A percentile compares a stretch with the other conserved stretches of the same genome.
These are phyloP conservation scores for Danio albolineatus DNA, from an alignment of 2,797 vertebrate species.

Conservation along the genomic window DNA sequence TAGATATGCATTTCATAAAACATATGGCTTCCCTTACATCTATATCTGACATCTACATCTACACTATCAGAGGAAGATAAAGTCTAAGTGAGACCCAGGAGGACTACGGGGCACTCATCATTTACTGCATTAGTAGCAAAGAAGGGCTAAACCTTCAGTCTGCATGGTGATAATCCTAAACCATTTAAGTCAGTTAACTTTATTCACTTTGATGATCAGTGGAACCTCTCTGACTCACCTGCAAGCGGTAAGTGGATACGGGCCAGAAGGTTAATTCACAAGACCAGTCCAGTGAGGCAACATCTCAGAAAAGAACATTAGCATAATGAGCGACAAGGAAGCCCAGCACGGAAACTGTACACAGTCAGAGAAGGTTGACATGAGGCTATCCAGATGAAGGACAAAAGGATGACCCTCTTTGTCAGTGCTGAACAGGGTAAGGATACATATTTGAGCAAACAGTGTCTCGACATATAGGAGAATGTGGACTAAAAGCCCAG, in stretches of 20 bases:
- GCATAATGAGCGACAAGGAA: neutral
- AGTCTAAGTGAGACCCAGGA: neutral
- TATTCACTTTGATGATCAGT: conserved; percentile 17
- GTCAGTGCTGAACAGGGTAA: too few relatives aligned
- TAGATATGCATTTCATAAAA: neutral
- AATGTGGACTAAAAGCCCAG: too few relatives aligned
- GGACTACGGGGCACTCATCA: neutral
- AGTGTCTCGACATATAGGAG: too few relatives aligned
- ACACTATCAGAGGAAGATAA: neutral
- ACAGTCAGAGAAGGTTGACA: neutral
- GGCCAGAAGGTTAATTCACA: neutral
- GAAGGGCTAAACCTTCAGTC: neutral
- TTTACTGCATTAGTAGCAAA: neutral
- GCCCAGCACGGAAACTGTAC: neutral
- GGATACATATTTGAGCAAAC: too few relatives aligned
- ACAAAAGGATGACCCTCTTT: too few relatives aligned
- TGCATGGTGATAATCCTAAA: conserved; percentile 30
- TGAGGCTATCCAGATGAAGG: too few relatives aligned
- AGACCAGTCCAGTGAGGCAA: neutral
- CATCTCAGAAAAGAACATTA: conserved; percentile 7
- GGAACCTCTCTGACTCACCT: neutral
- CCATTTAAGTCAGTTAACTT: conserved; percentile 34
- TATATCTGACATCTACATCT: neutral
- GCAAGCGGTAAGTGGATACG: conserved; percentile 18
- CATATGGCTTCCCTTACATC: neutral